Conservation (phyloP, 2,797 vertebrate species). For the Mus spretus region DNA sequence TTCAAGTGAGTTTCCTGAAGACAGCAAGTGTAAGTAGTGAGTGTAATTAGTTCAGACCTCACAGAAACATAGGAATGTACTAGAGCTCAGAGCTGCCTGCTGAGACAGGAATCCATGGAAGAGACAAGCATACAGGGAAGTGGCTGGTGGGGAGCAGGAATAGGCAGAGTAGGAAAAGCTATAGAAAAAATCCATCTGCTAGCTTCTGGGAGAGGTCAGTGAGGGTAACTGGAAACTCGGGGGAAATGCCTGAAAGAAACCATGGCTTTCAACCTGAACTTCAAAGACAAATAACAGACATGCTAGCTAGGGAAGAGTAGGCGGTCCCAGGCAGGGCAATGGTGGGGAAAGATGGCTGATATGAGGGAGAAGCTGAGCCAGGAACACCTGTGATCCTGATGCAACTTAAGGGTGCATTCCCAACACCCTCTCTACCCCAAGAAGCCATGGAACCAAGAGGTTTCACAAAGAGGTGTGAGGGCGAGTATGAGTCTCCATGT, state of each 20-base stretch:
- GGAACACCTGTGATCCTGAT: background rate
- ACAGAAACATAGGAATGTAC: background rate
- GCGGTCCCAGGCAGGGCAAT: background rate
- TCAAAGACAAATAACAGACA: background rate
- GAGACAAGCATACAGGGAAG: background rate
- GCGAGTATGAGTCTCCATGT: background rate
- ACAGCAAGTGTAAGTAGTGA: background rate
- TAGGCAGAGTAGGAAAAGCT: background rate
- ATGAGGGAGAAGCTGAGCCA: background rate
- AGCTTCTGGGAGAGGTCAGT: background rate
- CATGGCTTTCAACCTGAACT: background rate
- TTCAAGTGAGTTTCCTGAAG: background rate
- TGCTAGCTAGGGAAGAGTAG: background rate
- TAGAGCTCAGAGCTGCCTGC: background rate
- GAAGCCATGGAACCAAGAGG: background rate
- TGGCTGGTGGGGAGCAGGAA: background rate
- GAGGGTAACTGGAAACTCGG: background rate
- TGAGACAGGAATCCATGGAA: background rate
- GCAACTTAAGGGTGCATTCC: background rate
- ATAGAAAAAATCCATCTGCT: background rate
- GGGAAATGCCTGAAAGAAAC: background rate
- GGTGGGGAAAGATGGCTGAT: background rate
- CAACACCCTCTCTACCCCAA: background rate
- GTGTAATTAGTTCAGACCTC: too few relatives aligned
- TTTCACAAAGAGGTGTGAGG: too few relatives aligned